phyloP scores from a whole-genome alignment of 2,797 vertebrate species.

The Eptatretus atami region DNA sequence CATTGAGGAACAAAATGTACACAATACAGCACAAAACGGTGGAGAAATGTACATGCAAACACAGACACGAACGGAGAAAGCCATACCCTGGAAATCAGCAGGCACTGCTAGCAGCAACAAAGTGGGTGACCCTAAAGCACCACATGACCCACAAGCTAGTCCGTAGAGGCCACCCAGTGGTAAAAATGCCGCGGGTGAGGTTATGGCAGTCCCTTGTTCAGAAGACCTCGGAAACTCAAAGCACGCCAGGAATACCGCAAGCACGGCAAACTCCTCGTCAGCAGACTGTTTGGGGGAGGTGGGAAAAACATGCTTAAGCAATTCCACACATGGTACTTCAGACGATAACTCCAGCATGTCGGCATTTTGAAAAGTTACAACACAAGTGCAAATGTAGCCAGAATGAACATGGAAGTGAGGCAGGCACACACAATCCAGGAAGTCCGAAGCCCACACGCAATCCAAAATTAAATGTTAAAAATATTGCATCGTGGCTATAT shows the following conservation, averaged over 20 bases:
- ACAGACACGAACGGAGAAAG: neutral
- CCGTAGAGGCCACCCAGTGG: neutral
- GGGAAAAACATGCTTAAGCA: neutral
- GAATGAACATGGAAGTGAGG: no score
- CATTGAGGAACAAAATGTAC: no score
- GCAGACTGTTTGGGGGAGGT: slow-evolving; percentile 15
- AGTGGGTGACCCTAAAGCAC: neutral
- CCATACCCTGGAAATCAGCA: neutral
- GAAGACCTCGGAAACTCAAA: slow-evolving; percentile 9
- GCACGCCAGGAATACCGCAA: slow-evolving; percentile 43
- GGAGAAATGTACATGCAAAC: no score
- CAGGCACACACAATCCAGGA: no score
- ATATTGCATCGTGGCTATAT: no score
- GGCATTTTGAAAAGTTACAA: no score
- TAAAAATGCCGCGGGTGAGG: neutral
- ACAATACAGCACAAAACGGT: no score
- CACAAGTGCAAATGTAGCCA: no score
- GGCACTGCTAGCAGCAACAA: neutral
- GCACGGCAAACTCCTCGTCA: slow-evolving; percentile 67
- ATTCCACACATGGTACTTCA: no score
- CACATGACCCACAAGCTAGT: neutral
- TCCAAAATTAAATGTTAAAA: no score
- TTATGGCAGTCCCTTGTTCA: neutral
- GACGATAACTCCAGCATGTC: no score
- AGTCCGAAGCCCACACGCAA: no score